Evolutionary conservation across 2,888 invertebrate genomes (phyloP).

Genomic region (Salticus scenicus): DNA sequence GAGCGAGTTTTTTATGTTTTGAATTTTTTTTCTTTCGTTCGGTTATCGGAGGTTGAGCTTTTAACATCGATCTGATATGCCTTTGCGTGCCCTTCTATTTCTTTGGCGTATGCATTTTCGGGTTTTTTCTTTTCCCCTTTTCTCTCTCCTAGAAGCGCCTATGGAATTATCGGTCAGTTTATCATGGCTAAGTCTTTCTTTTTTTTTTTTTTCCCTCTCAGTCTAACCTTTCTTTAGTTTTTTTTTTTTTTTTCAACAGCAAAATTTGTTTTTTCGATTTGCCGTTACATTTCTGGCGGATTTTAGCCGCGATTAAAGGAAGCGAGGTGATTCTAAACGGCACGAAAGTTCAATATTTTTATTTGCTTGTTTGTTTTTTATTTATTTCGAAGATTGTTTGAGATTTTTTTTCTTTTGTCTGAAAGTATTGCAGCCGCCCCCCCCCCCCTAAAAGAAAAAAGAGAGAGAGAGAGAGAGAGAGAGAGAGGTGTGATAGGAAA

Average conservation of each 20-base stretch:
- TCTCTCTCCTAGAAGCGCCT: neutral
- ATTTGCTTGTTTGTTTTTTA: neutral
- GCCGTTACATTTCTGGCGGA: constrained; percentile 8
- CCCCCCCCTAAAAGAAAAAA: no score
- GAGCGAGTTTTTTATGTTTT: constrained; percentile 5
- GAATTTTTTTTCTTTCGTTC: neutral
- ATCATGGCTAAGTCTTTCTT: constrained; percentile 36
- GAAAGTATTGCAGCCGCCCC: no score
- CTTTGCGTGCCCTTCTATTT: constrained; percentile 16
- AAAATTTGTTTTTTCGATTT: neutral
- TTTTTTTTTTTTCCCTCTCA: constrained; percentile 16
- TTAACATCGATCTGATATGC: constrained; percentile 53
- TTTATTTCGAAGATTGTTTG: no score
- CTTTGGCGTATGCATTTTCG: neutral
- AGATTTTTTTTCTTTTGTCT: no score
- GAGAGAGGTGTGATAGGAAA: no score
- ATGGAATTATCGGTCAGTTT: constrained; percentile 60
- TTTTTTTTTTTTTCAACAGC: neutral
- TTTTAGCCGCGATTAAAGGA: constrained; percentile 7
- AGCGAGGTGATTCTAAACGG: neutral
- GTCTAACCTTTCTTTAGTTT: no score
- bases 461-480: no score
- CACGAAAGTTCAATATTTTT: neutral
- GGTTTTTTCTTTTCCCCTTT: neutral
- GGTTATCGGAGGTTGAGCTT: constrained; percentile 63